phyloP scores from a whole-genome alignment of 2,888 invertebrate genomes.

The Syrista parreyssii region DNA sequence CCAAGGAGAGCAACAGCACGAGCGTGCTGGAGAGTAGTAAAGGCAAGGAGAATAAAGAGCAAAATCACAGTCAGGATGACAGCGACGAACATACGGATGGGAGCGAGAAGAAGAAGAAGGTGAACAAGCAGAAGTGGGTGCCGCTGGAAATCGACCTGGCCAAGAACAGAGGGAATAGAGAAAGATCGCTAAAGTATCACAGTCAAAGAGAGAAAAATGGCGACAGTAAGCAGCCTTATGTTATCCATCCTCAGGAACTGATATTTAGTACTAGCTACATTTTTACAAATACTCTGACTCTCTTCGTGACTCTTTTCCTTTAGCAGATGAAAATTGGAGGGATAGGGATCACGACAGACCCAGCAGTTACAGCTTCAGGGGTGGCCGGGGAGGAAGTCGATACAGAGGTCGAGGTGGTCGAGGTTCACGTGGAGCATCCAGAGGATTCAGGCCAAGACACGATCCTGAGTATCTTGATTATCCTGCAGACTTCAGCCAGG shows the following conservation, averaged over 20 bases:
- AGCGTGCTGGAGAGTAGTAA: slow-evolving; percentile 45
- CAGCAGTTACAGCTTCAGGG: slow-evolving; percentile 46
- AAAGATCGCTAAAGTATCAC: slow-evolving; percentile 68
- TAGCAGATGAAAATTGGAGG: slow-evolving; percentile 53
- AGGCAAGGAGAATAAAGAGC: slow-evolving; percentile 62
- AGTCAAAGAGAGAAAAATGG: slow-evolving; percentile 59
- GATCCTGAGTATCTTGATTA: slow-evolving; percentile 68
- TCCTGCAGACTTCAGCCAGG: slow-evolving; percentile 66
- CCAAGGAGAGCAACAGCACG: slow-evolving; percentile 46
- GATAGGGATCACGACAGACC: slow-evolving; percentile 59
- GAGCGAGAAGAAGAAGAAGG: slow-evolving; percentile 67
- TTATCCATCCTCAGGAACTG: slow-evolving; percentile 59
- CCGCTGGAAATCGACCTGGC: slow-evolving; percentile 89
- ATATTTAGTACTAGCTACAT: background rate
- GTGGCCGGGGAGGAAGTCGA: slow-evolving; percentile 58
- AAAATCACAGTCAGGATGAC: slow-evolving; percentile 62
- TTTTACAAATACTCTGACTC: background rate
- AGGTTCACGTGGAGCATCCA: slow-evolving; percentile 67
- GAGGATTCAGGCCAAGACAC: slow-evolving; percentile 66
- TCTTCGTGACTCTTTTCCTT: slow-evolving; percentile 9
- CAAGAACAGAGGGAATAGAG: slow-evolving; percentile 75
- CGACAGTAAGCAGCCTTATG: slow-evolving; percentile 66
- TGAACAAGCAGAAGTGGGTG: slow-evolving; percentile 86
- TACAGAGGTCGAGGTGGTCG: slow-evolving; percentile 67
- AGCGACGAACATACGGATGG: slow-evolving; percentile 64